Base-by-base conservation (phyloP, 2,888 invertebrate genomes). In the Folsomia candida region DNA sequence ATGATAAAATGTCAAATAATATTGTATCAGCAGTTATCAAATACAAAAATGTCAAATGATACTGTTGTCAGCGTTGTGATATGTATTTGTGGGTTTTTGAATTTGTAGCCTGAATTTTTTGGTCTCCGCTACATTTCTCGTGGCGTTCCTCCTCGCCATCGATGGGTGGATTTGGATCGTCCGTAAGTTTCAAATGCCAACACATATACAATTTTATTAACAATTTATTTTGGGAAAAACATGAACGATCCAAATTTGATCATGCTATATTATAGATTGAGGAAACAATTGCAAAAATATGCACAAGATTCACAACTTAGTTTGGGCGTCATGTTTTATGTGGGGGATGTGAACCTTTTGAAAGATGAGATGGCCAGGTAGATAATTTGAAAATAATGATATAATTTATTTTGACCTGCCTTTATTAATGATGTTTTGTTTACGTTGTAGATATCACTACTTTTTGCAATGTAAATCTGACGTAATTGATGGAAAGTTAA, bases 391-490 rank as follows among this genome's bases (percentile, higher is more conserved):
- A 47, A 47, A 47, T 47, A 47, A 47, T 47, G n/a, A n/a, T n/a
- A n/a, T n/a, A n/a, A n/a, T 28, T 11, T 24, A 51, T 66, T 22
- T 54, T 29, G n/a, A 14, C 25, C 47, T 29, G 14, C 18, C 9
- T 20, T 27, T 54, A 11, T 57, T 28, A 25, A 22, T 67, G 14
- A 37, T 62, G 51, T 26, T 28, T 9, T n/a, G n/a, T n/a, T n/a
- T n/a, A n/a, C n/a, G n/a, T n/a, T n/a, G 14, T 80, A 88, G 89
- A 81, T 95, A 96, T 83, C 95, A 97, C 83, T 98, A 96, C 84
- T 98, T 96, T 84, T 86, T 97, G 64, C 97, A 98, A 85, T 85
- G 97, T 68, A 97, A 97, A 84, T 92, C 90, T 83, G 97, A 98
- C 85, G 89, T 98, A 70, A 89, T 96, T 67, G 97, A 97, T 83